These are phyloP conservation scores for Hetaerina titia DNA, from an alignment of 2,888 invertebrate species.

Conservation along the genomic window DNA sequence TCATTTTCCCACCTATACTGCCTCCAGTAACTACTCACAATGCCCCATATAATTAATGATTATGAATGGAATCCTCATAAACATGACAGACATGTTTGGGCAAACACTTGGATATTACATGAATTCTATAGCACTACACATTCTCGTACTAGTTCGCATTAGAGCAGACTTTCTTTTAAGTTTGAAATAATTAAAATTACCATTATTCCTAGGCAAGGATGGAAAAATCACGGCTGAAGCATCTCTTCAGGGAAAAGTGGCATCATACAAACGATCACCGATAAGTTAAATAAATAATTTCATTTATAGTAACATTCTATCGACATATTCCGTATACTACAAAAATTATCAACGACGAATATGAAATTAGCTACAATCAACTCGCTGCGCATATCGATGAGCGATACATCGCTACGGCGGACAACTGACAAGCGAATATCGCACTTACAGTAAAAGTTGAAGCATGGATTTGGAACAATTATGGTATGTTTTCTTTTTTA, in stretches of 20 bases:
- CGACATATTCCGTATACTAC: not conserved
- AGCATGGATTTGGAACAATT: not conserved
- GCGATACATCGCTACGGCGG: constrained; percentile 1
- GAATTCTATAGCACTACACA: too few relatives aligned
- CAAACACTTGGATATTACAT: too few relatives aligned
- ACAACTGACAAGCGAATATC: not conserved
- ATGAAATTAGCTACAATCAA: not conserved
- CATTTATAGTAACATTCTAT: not conserved
- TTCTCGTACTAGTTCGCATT: too few relatives aligned
- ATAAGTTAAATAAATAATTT: not conserved
- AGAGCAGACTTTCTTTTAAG: not conserved
- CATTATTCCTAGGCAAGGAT: not conserved
- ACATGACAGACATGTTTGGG: too few relatives aligned
- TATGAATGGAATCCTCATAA: too few relatives aligned
- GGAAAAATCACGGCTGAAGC: not conserved
- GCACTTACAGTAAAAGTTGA: not conserved
- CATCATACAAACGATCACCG: not conserved
- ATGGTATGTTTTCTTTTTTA: not conserved
- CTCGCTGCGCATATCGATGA: not conserved
- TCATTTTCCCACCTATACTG: too few relatives aligned
- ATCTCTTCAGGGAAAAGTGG: not conserved
- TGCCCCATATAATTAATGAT: too few relatives aligned
- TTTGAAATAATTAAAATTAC: not conserved
- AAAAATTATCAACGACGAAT: not conserved
- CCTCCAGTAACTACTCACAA: too few relatives aligned